Evolutionary conservation across 2,113 vertebrate species (phyloP).

Genomic region (Myiagra hebetior): DNA sequence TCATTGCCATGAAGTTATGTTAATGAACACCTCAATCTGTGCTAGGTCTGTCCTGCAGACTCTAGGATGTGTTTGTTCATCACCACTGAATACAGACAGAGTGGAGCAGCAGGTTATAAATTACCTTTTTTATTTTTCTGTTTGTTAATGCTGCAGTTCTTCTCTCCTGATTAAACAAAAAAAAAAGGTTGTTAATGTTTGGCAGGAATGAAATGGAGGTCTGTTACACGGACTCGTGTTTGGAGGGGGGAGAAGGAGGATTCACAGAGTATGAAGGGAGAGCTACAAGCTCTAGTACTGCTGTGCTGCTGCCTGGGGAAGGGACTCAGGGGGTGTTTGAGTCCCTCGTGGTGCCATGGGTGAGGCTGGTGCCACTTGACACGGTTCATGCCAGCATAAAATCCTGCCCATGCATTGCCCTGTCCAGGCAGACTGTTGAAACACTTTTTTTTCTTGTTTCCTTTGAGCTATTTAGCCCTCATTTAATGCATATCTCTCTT

Average conservation of each 20-base stretch:
- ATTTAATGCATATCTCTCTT: background rate
- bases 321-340: background rate
- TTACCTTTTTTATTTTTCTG: constrained; percentile 45
- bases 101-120: constrained; percentile 33
- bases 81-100: background rate
- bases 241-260: background rate
- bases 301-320: background rate
- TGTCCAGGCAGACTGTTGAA: background rate
- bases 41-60: background rate
- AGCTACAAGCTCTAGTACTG: background rate
- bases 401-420: background rate
- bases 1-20: background rate
- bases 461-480: background rate
- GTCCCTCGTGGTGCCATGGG: background rate
- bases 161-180: background rate
- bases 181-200: constrained; percentile 26
- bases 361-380: background rate
- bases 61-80: constrained; percentile 11
- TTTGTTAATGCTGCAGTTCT: constrained; percentile 35
- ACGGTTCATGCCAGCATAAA: background rate
- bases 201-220: constrained; percentile 15
- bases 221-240: background rate
- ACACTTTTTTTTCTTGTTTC: background rate
- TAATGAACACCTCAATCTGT: constrained; percentile 34
- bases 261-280: background rate